Base-by-base conservation (phyloP, 2,888 invertebrate species). In the Tupiocoris notatus region DNA sequence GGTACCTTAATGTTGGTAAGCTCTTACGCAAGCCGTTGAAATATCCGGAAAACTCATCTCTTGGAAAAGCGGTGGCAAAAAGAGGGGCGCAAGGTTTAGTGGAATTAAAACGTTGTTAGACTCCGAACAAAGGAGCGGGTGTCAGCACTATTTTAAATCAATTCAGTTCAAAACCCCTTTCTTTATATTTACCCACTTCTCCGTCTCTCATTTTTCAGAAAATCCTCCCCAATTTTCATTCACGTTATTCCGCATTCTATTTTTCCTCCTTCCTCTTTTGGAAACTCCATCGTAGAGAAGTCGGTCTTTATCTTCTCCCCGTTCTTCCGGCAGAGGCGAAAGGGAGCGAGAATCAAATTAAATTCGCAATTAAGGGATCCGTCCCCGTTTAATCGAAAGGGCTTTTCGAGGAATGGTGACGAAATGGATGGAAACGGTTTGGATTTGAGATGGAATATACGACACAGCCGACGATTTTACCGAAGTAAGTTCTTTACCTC, bases 321-420 rank as follows among this genome's bases (percentile, higher is more conserved):
- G n/a, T n/a, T n/a, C n/a, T n/a, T n/a, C n/a, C n/a, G n/a, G 3
- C 39, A 12, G 12, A 39, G 59, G 59, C 17, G 18, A 59, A 59
- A 17, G 54, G 39, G 39, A 39, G n/a, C 39, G 57, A 21, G 39
- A 20, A 56, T 39, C 68, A 56, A 56, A 68, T 68, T 68, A 39
- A 68, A 68, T 68, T 56, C 56, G 57, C 56, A 56, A 20, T 68
- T 56, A 68, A 56, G 68, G 56, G 57, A 68, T 68, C 39, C 39
- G 39, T 39, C 68, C 6, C 68, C 17, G 57, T 68, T 63, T 68
- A 68, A 68, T 68, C 57, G 57, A 59, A 59, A 18, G 18, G 17
- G n/a, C 20, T 59, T 18, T n/a, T n/a, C 17, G 2, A 6, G 25
- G 7, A 66, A 24, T 2, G 25, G 18, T 39, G 39, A 39, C 39